These are phyloP conservation scores for Xanthia icteritia DNA, from an alignment of 2,888 invertebrate species.

Conservation along the genomic window DNA sequence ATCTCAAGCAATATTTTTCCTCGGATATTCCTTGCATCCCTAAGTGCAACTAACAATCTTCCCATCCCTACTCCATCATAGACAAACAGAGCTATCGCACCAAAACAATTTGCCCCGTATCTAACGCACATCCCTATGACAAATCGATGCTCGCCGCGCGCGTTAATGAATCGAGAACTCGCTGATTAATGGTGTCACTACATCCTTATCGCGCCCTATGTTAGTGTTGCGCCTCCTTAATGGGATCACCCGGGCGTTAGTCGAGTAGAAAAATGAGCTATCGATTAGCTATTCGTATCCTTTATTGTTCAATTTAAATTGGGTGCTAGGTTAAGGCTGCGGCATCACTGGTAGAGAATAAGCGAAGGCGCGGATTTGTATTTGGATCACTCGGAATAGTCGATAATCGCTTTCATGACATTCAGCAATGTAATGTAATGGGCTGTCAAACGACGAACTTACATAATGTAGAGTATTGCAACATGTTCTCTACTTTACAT, in stretches of 20 bases:
- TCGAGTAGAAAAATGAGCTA: conserved; percentile 68
- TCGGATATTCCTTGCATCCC: conserved; percentile 46
- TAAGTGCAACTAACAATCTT: conserved; percentile 50
- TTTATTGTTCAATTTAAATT: conserved; percentile 67
- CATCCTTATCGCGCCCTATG: conserved; percentile 78
- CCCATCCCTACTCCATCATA: conserved; percentile 57
- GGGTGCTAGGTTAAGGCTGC: conserved; percentile 52
- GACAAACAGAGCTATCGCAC: conserved; percentile 60
- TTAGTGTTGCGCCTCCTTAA: conserved; percentile 84
- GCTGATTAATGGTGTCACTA: conserved; percentile 87
- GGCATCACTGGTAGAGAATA: neutral
- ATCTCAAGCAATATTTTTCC: conserved; percentile 50
- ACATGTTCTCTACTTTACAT: no score
- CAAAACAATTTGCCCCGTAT: conserved; percentile 67
- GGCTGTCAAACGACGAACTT: no score
- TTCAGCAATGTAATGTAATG: no score
- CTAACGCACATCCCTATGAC: conserved; percentile 82
- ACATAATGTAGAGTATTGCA: neutral
- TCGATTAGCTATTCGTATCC: conserved; percentile 61
- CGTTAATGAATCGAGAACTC: conserved; percentile 86
- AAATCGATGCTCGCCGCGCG: conserved; percentile 82
- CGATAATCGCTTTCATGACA: neutral
- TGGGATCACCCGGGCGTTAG: conserved; percentile 81
- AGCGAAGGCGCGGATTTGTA: conserved; percentile 39
- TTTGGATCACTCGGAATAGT: neutral